Conservation (phyloP, 2,113 vertebrate genomes). For the Prinia subflava region DNA sequence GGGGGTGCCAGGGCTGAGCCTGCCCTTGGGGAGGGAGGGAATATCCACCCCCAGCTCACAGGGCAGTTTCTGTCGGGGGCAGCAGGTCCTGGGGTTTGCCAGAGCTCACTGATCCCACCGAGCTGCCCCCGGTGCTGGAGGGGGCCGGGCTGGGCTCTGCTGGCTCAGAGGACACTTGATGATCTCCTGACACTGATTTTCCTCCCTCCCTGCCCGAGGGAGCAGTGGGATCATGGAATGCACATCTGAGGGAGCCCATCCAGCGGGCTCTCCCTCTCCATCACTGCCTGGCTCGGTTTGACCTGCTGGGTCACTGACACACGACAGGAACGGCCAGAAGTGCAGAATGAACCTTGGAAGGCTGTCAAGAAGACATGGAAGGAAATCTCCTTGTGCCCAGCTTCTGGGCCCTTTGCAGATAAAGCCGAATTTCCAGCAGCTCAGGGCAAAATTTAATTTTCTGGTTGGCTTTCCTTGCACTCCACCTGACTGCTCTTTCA, state of each 20-base stretch:
- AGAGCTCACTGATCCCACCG: neutral
- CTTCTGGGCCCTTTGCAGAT: neutral
- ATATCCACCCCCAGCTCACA: neutral
- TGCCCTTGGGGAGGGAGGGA: neutral
- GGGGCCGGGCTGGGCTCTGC: neutral
- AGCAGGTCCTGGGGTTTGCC: neutral
- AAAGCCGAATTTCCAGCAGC: constrained; percentile 5
- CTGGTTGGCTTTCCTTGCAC: neutral
- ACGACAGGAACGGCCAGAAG: neutral
- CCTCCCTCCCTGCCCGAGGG: rapidly evolving
- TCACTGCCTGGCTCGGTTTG: neutral
- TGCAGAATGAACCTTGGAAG: neutral
- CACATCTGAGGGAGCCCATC: neutral
- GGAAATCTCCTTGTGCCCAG: constrained; percentile 4
- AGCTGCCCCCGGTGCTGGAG: neutral
- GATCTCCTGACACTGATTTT: neutral
- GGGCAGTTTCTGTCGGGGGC: neutral
- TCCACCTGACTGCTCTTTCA: neutral
- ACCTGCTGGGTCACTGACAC: neutral
- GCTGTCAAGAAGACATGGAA: neutral
- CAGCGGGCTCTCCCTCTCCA: neutral
- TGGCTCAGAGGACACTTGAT: neutral
- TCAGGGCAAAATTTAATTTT: constrained; percentile 43
- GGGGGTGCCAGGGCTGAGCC: neutral
- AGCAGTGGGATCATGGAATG: neutral